These are phyloP conservation scores for Epinotia brunnichana DNA, from an alignment of 2,888 invertebrate species.

Conservation along the genomic window DNA sequence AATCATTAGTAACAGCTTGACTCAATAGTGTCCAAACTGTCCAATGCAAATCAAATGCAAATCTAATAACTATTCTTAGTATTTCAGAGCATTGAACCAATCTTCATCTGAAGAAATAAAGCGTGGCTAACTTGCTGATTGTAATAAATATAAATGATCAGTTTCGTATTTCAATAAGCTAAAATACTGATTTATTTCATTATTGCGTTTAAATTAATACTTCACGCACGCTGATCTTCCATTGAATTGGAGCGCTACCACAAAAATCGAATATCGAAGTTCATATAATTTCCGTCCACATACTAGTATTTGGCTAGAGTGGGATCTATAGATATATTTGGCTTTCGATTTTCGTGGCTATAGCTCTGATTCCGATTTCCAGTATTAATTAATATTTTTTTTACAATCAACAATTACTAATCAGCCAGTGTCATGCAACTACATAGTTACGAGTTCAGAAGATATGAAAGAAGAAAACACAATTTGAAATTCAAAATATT, in stretches of 20 bases:
- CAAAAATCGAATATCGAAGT: too few species aligned
- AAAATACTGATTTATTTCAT: not conserved
- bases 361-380: too few species aligned
- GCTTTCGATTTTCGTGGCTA: too few species aligned
- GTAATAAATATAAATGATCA: constrained; percentile 8
- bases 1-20: constrained; percentile 23
- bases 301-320: too few species aligned
- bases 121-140: constrained; percentile 20
- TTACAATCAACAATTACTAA: not conserved
- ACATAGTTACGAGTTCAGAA: not conserved
- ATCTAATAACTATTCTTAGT: constrained; percentile 9
- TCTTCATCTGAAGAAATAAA: constrained; percentile 18
- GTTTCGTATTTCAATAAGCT: constrained; percentile 9
- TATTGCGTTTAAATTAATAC: not conserved
- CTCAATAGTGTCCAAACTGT: constrained; percentile 30
- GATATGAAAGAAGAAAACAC: constrained; percentile 10
- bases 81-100: constrained; percentile 13
- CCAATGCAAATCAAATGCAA: constrained; percentile 25
- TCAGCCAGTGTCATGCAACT: not conserved
- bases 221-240: not conserved
- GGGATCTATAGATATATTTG: too few species aligned
- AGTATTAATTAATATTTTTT: too few species aligned
- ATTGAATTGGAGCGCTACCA: too few species aligned
- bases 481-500: constrained; percentile 14
- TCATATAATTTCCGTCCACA: too few species aligned